These are phyloP conservation scores for Sebastes vulpes DNA, from an alignment of 2,797 vertebrate genomes.

Conservation along the genomic window DNA sequence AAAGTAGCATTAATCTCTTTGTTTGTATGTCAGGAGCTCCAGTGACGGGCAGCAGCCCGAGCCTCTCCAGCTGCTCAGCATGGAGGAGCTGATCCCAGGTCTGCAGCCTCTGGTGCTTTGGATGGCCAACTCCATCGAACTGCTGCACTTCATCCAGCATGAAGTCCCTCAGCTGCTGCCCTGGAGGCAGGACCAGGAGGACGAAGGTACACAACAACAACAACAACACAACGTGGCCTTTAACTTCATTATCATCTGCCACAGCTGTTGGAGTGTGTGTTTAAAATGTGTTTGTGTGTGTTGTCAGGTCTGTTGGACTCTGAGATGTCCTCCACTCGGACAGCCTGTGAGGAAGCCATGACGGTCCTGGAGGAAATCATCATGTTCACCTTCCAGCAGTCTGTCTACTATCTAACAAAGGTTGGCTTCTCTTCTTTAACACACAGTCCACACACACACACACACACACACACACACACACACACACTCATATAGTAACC, in stretches of 20 bases:
- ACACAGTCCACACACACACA: not conserved
- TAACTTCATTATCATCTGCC: not conserved
- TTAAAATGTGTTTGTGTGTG: not conserved
- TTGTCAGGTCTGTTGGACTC: conserved; percentile 69
- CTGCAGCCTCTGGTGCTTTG: conserved; percentile 84
- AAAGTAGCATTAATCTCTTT: not conserved
- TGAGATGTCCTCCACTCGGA: conserved; percentile 78
- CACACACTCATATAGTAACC: not conserved
- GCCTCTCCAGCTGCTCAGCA: conserved; percentile 46
- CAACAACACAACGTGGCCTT: not conserved
- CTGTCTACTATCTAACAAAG: conserved; percentile 90
- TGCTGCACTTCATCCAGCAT: conserved; percentile 87
- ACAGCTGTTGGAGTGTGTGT: not conserved
- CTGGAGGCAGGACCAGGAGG: conserved; percentile 68
- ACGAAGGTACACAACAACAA: conserved; percentile 52
- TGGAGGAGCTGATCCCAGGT: conserved; percentile 79
- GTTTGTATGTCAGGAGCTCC: conserved; percentile 37
- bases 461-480: not conserved
- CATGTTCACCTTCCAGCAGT: conserved; percentile 91
- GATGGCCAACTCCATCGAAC: conserved; percentile 89
- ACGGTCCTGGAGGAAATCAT: conserved; percentile 90
- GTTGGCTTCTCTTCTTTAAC: conserved; percentile 56
- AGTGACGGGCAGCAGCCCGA: conserved; percentile 39
- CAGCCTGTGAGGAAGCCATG: conserved; percentile 88
- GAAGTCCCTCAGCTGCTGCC: conserved; percentile 85